Evolutionary conservation across 2,113 vertebrate species (phyloP).

Genomic region (Serilophus lunatus): DNA sequence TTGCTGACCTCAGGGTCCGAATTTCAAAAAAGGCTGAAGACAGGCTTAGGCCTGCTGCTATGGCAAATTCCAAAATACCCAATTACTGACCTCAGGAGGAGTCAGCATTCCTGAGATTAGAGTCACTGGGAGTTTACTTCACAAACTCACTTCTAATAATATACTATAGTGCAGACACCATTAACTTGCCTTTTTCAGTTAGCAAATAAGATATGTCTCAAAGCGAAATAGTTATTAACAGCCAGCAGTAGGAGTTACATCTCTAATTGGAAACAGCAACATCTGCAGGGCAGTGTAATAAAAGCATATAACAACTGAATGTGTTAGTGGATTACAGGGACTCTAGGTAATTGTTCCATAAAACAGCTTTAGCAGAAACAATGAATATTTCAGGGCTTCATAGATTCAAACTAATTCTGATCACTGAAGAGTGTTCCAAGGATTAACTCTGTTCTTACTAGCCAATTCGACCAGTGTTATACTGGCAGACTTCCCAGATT

Average conservation of each 20-base stretch:
- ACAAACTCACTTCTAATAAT: conserved; percentile 83
- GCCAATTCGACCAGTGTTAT: not conserved
- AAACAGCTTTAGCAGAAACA: conserved; percentile 17
- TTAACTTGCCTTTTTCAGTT: conserved; percentile 81
- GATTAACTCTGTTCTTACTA: conserved; percentile 23
- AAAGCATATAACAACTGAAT: conserved; percentile 43
- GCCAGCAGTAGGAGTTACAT: conserved; percentile 64
- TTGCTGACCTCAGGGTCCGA: conserved; percentile 75
- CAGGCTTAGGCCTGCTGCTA: conserved; percentile 86
- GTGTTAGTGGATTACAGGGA: conserved; percentile 16
- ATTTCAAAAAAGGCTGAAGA: conserved; percentile 80
- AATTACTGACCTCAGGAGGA: conserved; percentile 86
- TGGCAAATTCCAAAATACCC: conserved; percentile 74
- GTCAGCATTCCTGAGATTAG: conserved; percentile 87
- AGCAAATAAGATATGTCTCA: conserved; percentile 74
- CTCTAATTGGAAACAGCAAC: conserved; percentile 81
- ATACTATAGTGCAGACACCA: conserved; percentile 72
- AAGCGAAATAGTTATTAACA: conserved; percentile 78
- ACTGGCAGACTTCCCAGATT: conserved; percentile 26
- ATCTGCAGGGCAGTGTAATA: conserved; percentile 64
- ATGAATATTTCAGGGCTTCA: conserved; percentile 1
- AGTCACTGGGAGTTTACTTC: conserved; percentile 83
- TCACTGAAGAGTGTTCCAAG: not conserved
- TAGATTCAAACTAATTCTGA: not conserved
- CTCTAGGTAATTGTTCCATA: conserved; percentile 21